These are phyloP conservation scores for Cerastis leucographa DNA, from an alignment of 2,888 invertebrate genomes.

Conservation along the genomic window DNA sequence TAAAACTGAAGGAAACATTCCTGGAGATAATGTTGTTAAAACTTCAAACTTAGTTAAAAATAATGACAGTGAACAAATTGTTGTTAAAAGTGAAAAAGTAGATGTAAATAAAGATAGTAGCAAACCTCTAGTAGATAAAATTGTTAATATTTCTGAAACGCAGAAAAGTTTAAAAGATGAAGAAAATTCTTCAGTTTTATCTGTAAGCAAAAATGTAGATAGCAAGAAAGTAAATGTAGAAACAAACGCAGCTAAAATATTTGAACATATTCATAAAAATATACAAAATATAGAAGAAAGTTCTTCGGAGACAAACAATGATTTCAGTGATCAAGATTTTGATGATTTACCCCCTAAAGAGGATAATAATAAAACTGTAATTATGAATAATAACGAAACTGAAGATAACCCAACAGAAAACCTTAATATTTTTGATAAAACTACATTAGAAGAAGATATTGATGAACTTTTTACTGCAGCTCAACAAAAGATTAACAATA, in stretches of 20 bases:
- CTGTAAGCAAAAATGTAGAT: constrained; percentile 40
- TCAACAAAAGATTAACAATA: constrained; percentile 12
- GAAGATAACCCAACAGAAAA: constrained; percentile 1
- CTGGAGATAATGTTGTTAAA: background rate
- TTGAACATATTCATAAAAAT: constrained; percentile 28
- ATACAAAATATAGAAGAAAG: constrained; percentile 29
- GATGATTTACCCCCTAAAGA: constrained; percentile 44
- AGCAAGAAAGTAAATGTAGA: constrained; percentile 23
- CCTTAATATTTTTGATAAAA: constrained; percentile 55
- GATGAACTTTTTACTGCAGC: constrained; percentile 34
- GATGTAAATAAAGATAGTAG: constrained; percentile 62
- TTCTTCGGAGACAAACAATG: constrained; percentile 43
- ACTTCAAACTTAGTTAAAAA: constrained; percentile 15
- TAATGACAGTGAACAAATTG: constrained; percentile 1
- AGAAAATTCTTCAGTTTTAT: constrained; percentile 8
- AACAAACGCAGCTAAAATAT: constrained; percentile 27
- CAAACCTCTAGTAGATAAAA: constrained; percentile 44
- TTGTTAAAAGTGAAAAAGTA: constrained; percentile 62
- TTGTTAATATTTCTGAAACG: constrained; percentile 12
- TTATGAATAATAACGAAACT: constrained; percentile 4
- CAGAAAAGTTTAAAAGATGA: constrained; percentile 25
- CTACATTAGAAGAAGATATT: constrained; percentile 49
- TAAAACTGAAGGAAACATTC: constrained; percentile 5
- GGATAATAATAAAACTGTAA: constrained; percentile 1
- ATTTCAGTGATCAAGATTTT: constrained; percentile 59